Conservation (phyloP, 2,113 vertebrate genomes). For the Seriola quinqueradiata region DNA sequence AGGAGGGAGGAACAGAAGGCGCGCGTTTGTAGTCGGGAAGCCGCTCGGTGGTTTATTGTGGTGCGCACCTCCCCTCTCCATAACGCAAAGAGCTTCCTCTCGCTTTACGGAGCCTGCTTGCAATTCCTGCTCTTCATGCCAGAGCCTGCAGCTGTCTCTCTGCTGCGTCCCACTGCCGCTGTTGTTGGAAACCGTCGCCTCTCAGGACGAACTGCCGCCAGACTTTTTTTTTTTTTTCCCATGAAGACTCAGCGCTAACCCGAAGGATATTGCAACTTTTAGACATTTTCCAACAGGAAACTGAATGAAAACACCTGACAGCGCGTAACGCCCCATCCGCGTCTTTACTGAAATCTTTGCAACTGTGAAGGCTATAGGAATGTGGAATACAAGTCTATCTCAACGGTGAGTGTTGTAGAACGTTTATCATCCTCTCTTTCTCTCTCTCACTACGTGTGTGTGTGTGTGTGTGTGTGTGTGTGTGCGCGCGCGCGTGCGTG, state of each 20-base stretch:
- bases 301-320: conserved; percentile 60
- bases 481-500: not conserved
- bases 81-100: conserved; percentile 36
- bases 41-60: conserved; percentile 23
- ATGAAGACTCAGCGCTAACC: conserved; percentile 15
- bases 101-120: conserved; percentile 51
- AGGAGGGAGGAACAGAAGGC: conserved; percentile 42
- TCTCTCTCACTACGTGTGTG: too few species aligned
- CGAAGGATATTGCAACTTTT: conserved; percentile 63
- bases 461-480: too few species aligned
- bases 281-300: conserved; percentile 2
- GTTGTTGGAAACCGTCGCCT: conserved; percentile 43
- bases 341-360: conserved; percentile 38
- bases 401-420: conserved; percentile 74
- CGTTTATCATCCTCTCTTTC: not conserved
- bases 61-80: conserved; percentile 66
- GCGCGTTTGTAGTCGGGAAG: conserved; percentile 51
- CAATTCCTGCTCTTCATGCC: conserved; percentile 70
- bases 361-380: conserved; percentile 69
- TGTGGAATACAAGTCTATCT: conserved; percentile 71
- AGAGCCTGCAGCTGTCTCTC: conserved; percentile 80
- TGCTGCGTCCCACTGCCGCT: conserved; percentile 47
- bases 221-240: conserved; percentile 5
- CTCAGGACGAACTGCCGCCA: conserved; percentile 27
- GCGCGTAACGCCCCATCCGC: conserved; percentile 23